These are phyloP conservation scores for Eristalis pertinax DNA, from an alignment of 2,888 invertebrate species.

Conservation along the genomic window DNA sequence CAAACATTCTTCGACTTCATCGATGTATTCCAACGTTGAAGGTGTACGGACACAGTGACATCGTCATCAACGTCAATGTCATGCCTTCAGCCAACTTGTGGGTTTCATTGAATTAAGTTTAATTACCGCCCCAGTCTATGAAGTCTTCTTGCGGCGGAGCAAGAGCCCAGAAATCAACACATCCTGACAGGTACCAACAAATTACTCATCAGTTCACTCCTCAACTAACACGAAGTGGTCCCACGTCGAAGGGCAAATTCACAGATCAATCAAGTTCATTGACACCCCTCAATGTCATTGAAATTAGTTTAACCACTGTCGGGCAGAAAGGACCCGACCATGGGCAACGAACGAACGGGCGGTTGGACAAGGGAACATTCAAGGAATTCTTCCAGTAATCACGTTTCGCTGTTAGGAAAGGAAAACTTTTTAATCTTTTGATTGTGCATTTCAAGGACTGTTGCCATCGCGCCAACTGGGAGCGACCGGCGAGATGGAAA, in stretches of 20 bases:
- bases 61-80: not conserved
- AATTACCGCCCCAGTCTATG: not conserved
- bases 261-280: slow-evolving; percentile 38
- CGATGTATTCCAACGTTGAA: not conserved
- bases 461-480: not conserved
- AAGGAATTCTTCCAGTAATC: not conserved
- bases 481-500: not conserved
- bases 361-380: too few species aligned
- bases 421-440: slow-evolving; percentile 15
- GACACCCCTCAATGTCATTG: slow-evolving; percentile 29
- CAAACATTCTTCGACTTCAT: not conserved
- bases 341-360: not conserved
- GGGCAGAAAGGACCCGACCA: not conserved
- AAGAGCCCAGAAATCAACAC: not conserved
- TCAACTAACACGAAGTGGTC: too few species aligned
- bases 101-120: not conserved
- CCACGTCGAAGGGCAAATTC: not conserved
- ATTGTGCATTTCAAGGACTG: slow-evolving; percentile 19
- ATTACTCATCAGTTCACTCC: not conserved
- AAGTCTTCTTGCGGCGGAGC: not conserved
- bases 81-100: not conserved
- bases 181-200: not conserved
- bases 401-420: not conserved
- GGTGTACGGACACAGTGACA: not conserved
- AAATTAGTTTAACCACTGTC: slow-evolving; percentile 6